These are phyloP conservation scores for Trichogramma dendrolimi DNA, from an alignment of 2,888 invertebrate species.

Conservation along the genomic window DNA sequence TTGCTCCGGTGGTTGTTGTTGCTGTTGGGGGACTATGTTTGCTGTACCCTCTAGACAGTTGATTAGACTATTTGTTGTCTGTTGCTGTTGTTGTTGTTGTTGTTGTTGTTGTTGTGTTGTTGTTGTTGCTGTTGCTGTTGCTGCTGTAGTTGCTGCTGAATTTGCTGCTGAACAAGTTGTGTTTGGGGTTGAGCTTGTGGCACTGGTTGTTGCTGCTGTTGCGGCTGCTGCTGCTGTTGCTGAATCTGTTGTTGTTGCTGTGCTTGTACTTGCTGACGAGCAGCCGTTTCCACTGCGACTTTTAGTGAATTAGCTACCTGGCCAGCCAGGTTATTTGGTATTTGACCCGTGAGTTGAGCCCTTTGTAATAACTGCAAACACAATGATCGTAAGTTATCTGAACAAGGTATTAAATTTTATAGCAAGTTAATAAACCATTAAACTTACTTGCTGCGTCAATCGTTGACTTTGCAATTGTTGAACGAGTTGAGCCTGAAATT, in stretches of 20 bases:
- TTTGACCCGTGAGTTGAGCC: no score
- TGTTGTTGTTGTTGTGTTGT: conserved; percentile 35
- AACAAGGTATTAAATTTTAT: no score
- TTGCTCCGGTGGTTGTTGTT: no score
- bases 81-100: conserved; percentile 22
- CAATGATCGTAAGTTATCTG: background rate
- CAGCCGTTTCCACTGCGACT: conserved; percentile 32
- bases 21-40: conserved; percentile 8
- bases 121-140: conserved; percentile 7
- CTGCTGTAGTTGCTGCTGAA: conserved; percentile 22
- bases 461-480: no score
- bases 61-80: conserved; percentile 29
- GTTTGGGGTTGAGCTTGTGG: no score
- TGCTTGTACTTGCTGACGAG: conserved; percentile 32
- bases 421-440: conserved; percentile 19
- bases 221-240: conserved; percentile 28
- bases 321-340: conserved; percentile 23
- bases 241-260: conserved; percentile 22
- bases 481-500: no score
- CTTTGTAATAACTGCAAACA: no score
- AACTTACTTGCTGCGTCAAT: conserved; percentile 38
- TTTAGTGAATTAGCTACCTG: conserved; percentile 37
- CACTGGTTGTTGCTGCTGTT: background rate
- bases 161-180: conserved; percentile 12
- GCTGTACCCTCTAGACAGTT: conserved; percentile 42